These are phyloP conservation scores for Colletes collaris DNA, from an alignment of 2,888 invertebrate genomes.

Conservation along the genomic window DNA sequence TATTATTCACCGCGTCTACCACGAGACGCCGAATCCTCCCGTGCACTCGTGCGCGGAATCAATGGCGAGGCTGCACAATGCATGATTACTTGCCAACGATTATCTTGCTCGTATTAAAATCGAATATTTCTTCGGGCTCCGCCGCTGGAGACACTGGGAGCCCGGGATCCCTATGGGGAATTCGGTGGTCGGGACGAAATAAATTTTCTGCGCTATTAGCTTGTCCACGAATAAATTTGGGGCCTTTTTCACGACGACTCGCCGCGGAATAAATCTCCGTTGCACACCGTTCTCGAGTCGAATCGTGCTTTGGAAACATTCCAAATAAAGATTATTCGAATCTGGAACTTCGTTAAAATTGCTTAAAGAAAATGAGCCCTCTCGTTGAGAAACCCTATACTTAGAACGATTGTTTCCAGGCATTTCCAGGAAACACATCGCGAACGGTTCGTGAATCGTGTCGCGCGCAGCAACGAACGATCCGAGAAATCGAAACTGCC, in stretches of 20 bases:
- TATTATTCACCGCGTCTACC: constrained; percentile 61
- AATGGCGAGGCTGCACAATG: constrained; percentile 40
- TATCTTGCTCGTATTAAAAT: constrained; percentile 51
- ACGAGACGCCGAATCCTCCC: neutral
- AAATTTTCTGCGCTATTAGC: no score
- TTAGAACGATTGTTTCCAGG: neutral
- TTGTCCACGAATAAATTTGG: no score
- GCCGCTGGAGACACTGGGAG: neutral
- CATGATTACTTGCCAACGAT: constrained; percentile 46
- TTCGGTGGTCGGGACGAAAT: neutral
- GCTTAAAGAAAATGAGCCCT: no score
- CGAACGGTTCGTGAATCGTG: constrained; percentile 22
- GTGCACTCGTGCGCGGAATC: constrained; percentile 25
- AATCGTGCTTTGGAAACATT: no score
- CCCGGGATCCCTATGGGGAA: no score
- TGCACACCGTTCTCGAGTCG: no score
- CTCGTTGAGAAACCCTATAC: no score
- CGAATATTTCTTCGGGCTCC: constrained; percentile 37
- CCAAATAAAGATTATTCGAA: no score
- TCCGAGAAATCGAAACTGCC: constrained; percentile 10
- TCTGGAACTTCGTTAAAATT: no score
- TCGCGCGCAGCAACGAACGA: constrained; percentile 25
- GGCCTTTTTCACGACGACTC: no score
- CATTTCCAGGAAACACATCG: constrained; percentile 32
- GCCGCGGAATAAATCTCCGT: no score